A percentile compares a stretch with the other conserved stretches of the same genome.
Evolutionary conservation across 2,113 vertebrate genomes (phyloP).

Genomic region (Anoura caudifer): DNA sequence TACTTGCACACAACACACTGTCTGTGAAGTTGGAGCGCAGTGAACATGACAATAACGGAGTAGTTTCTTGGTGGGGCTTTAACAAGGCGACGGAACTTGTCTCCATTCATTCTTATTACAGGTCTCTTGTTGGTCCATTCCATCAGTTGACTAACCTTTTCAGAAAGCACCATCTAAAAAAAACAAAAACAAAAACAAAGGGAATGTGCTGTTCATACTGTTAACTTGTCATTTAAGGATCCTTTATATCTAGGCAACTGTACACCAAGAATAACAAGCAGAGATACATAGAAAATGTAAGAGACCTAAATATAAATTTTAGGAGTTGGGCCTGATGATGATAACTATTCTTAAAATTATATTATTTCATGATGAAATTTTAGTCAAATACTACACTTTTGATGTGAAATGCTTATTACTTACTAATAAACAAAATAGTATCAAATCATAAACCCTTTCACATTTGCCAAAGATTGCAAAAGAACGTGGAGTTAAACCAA

Average conservation of each 20-base stretch:
- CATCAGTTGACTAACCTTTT: constrained; percentile 96
- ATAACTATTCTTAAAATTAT: constrained; percentile 25
- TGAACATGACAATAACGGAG: constrained; percentile 97
- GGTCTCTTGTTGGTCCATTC: constrained; percentile 95
- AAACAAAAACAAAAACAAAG: constrained; percentile 55
- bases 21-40: constrained; percentile 95
- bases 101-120: constrained; percentile 95
- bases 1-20: constrained; percentile 97
- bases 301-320: neutral
- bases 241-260: neutral
- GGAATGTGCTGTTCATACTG: neutral
- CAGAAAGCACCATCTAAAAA: constrained; percentile 91
- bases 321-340: neutral
- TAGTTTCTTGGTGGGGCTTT: constrained; percentile 97
- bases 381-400: neutral
- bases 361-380: constrained; percentile 12
- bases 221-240: constrained; percentile 29
- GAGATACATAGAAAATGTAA: neutral
- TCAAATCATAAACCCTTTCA: neutral
- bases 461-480: constrained; percentile 4
- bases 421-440: constrained; percentile 14
- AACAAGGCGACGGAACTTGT: constrained; percentile 96
- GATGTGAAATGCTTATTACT: neutral
- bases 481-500: neutral
- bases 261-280: constrained; percentile 13